Conservation (phyloP, 2,888 invertebrate genomes). For the Adineta ricciae region DNA sequence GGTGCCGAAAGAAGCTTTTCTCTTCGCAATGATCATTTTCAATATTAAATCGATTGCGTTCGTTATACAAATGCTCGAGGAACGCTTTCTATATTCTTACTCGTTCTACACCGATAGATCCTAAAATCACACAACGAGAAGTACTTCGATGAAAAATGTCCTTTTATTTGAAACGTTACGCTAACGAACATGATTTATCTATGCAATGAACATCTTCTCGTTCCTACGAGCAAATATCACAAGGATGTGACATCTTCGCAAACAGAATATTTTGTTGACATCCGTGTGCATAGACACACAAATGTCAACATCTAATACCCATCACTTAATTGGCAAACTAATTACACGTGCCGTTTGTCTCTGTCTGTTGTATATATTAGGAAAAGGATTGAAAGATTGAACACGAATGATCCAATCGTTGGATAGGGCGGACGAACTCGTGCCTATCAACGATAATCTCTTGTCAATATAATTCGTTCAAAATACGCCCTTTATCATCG, state of each 20-base stretch:
- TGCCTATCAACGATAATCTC: slow-evolving; percentile 19
- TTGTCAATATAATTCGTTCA: slow-evolving; percentile 1
- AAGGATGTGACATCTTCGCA: background rate
- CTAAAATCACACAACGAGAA: too few relatives aligned
- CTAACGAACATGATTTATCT: background rate
- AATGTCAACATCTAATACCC: background rate
- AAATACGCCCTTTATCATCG: slow-evolving; percentile 1
- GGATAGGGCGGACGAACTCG: slow-evolving; percentile 2
- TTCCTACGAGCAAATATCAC: background rate
- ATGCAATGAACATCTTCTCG: background rate
- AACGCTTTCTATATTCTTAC: too few relatives aligned
- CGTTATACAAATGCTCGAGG: too few relatives aligned
- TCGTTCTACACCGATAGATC: too few relatives aligned
- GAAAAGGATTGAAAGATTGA: slow-evolving; percentile 22
- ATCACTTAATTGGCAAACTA: slow-evolving; percentile 23
- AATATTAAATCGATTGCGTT: too few relatives aligned
- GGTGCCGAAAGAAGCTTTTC: too few relatives aligned
- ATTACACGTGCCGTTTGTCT: slow-evolving; percentile 13
- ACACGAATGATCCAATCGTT: slow-evolving; percentile 17
- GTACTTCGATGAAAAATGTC: too few relatives aligned
- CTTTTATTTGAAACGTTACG: background rate
- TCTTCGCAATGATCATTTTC: too few relatives aligned
- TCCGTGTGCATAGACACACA: background rate
- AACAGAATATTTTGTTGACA: background rate
- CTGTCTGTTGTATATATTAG: slow-evolving; percentile 15